Conservation (phyloP, 2,113 vertebrate species). For the Callaeas wilsoni region DNA sequence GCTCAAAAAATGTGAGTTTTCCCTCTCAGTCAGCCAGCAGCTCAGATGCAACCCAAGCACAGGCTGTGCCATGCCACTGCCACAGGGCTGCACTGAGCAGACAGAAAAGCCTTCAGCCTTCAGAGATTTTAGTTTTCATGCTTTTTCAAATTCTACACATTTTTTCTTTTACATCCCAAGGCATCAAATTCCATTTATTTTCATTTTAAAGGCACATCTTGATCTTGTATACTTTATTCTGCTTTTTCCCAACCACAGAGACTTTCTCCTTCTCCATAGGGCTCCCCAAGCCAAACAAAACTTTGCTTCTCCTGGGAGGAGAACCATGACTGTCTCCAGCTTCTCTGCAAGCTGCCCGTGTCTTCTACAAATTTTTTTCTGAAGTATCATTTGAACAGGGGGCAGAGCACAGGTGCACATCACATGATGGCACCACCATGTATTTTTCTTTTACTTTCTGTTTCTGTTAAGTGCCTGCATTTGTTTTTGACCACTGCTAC, state of each 20-base stretch:
- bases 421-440: not conserved
- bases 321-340: not conserved
- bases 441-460: not conserved
- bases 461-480: not conserved
- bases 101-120: not conserved
- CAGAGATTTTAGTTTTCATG: not conserved
- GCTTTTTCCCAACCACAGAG: not conserved
- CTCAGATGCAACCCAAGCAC: rapidly evolving
- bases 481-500: not conserved
- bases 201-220: not conserved
- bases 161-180: not conserved
- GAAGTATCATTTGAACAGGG: not conserved
- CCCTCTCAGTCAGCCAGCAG: not conserved
- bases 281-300: not conserved
- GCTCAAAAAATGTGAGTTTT: not conserved
- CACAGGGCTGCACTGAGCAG: not conserved
- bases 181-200: not conserved
- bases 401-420: not conserved
- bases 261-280: not conserved
- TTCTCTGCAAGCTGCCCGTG: not conserved
- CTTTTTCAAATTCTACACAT: not conserved
- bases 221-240: not conserved
- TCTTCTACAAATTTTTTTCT: not conserved
- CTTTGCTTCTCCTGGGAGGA: not conserved
- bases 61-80: not conserved